These are phyloP conservation scores for Barypeithes pellucidus DNA, from an alignment of 2,888 invertebrate genomes.

Conservation along the genomic window DNA sequence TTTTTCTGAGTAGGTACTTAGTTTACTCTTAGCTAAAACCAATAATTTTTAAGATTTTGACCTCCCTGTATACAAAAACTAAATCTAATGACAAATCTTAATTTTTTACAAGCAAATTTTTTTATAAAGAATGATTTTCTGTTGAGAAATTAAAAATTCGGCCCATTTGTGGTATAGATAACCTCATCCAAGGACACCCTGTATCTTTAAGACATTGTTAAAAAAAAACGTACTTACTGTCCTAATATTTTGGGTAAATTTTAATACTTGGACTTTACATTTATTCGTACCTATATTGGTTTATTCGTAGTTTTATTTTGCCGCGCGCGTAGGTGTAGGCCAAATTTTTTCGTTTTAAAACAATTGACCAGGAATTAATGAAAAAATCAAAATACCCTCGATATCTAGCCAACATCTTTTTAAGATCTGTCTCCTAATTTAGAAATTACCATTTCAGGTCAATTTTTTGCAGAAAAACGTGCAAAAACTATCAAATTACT, in stretches of 20 bases:
- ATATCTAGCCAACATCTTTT: background rate
- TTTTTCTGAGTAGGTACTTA: too few species aligned
- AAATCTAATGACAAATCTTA: too few species aligned
- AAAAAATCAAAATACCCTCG: background rate
- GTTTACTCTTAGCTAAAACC: too few species aligned
- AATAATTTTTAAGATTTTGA: too few species aligned
- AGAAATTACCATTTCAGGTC: background rate
- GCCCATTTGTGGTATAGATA: too few species aligned
- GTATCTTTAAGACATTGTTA: too few species aligned
- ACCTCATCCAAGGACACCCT: too few species aligned
- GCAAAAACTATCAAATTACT: constrained; percentile 2
- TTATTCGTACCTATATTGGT: background rate
- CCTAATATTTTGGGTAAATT: background rate
- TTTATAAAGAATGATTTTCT: too few species aligned
- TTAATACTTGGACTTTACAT: background rate
- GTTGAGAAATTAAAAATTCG: too few species aligned
- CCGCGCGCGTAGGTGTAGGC: background rate
- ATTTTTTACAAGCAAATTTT: too few species aligned
- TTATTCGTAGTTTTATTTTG: constrained; percentile 3
- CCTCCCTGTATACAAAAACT: too few species aligned
- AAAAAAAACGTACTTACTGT: too few species aligned
- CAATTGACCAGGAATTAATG: background rate
- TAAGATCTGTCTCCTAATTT: background rate
- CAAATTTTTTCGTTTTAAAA: background rate
- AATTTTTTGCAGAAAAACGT: background rate